Conservation (phyloP, 2,888 invertebrate species). For the Argyresthia goedartella region DNA sequence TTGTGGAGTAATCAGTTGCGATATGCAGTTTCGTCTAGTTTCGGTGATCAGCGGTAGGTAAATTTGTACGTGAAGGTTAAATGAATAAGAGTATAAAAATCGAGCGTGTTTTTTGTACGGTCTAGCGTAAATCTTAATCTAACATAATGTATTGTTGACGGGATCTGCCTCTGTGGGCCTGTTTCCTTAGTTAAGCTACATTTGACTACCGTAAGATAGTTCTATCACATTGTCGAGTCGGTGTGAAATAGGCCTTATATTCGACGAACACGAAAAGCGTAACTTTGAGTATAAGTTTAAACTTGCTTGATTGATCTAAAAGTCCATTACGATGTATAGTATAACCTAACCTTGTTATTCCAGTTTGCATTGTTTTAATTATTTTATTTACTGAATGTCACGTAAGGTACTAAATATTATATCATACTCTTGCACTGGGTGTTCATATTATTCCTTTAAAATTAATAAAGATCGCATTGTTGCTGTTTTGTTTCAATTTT, state of each 20-base stretch:
- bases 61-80: constrained; percentile 15
- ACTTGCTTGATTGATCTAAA: constrained; percentile 2
- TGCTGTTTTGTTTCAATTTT: constrained; percentile 49
- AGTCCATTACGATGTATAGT: constrained; percentile 40
- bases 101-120: constrained; percentile 22
- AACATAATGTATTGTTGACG: constrained; percentile 11
- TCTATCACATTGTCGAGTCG: too few relatives aligned
- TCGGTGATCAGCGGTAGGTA: constrained; percentile 11
- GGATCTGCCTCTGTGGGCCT: constrained; percentile 1
- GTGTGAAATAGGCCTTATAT: too few relatives aligned
- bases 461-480: constrained; percentile 22
- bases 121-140: constrained; percentile 14
- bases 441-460: constrained; percentile 34
- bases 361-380: constrained; percentile 50
- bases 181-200: too few relatives aligned
- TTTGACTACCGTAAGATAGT: too few relatives aligned
- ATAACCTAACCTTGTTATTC: constrained; percentile 38
- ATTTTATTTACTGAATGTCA: constrained; percentile 17
- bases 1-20: constrained; percentile 48
- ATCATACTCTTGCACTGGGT: constrained; percentile 50
- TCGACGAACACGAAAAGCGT: too few relatives aligned
- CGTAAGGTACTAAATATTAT: constrained; percentile 49
- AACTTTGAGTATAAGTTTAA: not conserved
- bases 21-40: not conserved
- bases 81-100: constrained; percentile 7